A percentile compares a stretch with the other conserved stretches of the same genome.
Evolutionary conservation across 2,113 vertebrate species (phyloP).

Genomic region (Prionailurus viverrinus): DNA sequence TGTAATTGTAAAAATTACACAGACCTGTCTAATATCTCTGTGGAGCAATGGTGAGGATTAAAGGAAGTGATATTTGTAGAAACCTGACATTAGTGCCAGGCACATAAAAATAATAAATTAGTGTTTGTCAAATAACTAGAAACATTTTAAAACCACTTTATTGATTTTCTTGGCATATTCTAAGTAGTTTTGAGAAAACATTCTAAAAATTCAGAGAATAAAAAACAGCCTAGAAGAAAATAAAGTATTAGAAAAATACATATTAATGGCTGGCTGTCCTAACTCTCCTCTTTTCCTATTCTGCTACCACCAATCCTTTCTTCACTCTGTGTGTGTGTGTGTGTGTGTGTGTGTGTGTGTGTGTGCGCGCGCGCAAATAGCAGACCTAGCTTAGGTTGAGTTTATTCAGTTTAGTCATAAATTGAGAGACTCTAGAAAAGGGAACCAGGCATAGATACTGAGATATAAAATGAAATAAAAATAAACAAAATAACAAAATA

Average conservation of each 20-base stretch:
- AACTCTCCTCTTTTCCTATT: background rate
- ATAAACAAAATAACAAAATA: background rate
- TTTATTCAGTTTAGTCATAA: background rate
- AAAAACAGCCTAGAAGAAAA: background rate
- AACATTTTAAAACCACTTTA: background rate
- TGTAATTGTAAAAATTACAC: background rate
- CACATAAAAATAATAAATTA: conserved; percentile 14
- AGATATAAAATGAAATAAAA: background rate
- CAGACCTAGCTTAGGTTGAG: background rate
- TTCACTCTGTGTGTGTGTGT: background rate
- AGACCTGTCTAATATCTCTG: background rate
- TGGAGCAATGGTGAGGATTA: background rate
- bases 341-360: background rate
- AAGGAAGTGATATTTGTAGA: background rate
- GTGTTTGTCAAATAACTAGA: background rate
- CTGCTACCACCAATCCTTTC: background rate
- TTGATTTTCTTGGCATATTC: background rate
- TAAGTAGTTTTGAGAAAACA: background rate
- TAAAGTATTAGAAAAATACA: background rate
- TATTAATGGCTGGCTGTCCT: background rate
- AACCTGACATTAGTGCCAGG: background rate
- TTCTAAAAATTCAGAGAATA: background rate
- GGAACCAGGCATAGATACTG: background rate
- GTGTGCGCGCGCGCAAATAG: background rate
- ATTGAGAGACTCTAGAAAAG: background rate